phyloP scores from a whole-genome alignment of 2,797 vertebrate species.

The Bradypodion pumilum region DNA sequence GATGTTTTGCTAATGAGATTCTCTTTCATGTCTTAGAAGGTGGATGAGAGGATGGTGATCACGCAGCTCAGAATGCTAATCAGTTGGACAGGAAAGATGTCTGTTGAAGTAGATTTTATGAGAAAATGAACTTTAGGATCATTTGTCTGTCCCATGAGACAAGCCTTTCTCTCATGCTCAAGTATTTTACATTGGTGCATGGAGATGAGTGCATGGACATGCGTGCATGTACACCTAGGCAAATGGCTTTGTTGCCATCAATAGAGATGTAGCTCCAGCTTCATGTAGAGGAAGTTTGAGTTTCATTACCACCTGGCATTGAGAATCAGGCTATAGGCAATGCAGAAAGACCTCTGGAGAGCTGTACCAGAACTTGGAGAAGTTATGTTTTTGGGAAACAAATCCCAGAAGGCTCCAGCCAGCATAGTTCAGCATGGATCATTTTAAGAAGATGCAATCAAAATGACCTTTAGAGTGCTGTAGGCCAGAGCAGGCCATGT shows the following conservation, averaged over 20 bases:
- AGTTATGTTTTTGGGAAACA: not conserved
- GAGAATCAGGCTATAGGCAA: not conserved
- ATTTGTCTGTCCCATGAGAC: not conserved
- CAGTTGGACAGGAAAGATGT: not conserved
- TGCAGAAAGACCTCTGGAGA: not conserved
- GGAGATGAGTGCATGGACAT: too few relatives aligned
- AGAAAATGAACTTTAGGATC: not conserved
- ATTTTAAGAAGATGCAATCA: too few relatives aligned
- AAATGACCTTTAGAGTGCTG: too few relatives aligned
- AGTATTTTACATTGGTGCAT: not conserved
- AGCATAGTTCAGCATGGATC: too few relatives aligned
- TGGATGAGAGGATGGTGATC: not conserved
- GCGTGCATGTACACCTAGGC: not conserved
- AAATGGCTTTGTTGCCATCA: not conserved
- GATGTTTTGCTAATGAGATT: slow-evolving; percentile 30
- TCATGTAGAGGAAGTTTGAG: not conserved
- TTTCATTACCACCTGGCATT: not conserved
- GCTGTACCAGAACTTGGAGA: not conserved
- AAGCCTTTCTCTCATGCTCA: too few relatives aligned
- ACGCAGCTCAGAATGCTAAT: slow-evolving; percentile 17
- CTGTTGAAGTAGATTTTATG: not conserved
- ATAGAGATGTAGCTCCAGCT: not conserved
- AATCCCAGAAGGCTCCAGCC: too few relatives aligned
- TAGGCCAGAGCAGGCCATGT: not conserved
- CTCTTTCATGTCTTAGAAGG: slow-evolving; percentile 21